phyloP scores from a whole-genome alignment of 2,113 vertebrate genomes.

The Alligator sinensis region DNA sequence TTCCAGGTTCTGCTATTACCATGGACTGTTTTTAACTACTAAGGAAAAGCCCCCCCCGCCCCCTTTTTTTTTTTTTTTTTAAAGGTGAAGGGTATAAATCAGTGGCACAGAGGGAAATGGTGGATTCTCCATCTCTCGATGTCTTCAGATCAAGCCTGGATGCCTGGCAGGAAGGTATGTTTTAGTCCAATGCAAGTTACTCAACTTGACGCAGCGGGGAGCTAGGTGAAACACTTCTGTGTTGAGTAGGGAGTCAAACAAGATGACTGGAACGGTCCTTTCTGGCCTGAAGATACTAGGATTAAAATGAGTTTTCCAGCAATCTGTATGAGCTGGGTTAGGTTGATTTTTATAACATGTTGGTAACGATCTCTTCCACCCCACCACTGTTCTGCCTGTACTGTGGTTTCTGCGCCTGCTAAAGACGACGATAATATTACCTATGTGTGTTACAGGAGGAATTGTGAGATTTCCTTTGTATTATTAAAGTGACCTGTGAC shows the following conservation, averaged over 20 bases:
- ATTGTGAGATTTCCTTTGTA: not conserved
- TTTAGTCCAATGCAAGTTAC: too few species aligned
- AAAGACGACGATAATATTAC: not conserved
- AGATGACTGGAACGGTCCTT: not conserved
- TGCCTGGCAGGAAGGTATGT: not conserved
- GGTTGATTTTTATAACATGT: not conserved
- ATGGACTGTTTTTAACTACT: not conserved
- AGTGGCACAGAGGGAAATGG: not conserved
- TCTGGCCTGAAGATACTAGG: not conserved
- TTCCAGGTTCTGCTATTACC: not conserved
- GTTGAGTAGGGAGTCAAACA: not conserved
- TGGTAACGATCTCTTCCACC: not conserved
- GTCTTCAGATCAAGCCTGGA: rapidly evolving
- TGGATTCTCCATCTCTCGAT: not conserved
- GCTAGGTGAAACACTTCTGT: not conserved
- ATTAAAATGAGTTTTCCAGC: not conserved
- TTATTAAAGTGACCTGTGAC: not conserved
- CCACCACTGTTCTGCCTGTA: not conserved
- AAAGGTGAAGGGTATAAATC: not conserved
- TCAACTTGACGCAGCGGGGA: too few species aligned
- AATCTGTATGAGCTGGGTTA: not conserved
- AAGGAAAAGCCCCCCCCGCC: not conserved
- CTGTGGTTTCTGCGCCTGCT: not conserved
- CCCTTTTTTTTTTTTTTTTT: not conserved
- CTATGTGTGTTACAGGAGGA: not conserved